These are phyloP conservation scores for Plectus sambesii DNA, from an alignment of 1,140 invertebrate genomes.

Conservation along the genomic window DNA sequence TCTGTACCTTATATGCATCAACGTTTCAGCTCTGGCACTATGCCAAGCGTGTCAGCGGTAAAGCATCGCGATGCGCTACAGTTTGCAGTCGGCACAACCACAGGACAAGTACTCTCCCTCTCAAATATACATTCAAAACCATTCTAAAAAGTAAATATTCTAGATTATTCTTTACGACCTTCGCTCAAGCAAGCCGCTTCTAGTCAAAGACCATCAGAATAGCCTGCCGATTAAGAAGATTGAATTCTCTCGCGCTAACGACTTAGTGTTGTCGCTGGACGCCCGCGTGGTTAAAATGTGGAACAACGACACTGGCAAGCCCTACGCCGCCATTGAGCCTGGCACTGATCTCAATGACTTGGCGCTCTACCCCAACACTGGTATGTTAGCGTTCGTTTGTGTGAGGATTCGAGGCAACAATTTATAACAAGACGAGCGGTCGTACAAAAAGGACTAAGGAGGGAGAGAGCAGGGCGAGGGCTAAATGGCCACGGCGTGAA, in stretches of 20 bases:
- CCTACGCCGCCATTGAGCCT: constrained; percentile 79
- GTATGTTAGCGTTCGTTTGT: no score
- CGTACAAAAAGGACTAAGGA: no score
- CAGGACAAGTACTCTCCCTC: constrained; percentile 70
- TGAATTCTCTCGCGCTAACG: constrained; percentile 60
- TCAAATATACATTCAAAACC: neutral
- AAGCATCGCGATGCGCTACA: constrained; percentile 59
- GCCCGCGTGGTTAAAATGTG: constrained; percentile 82
- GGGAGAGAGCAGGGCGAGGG: no score
- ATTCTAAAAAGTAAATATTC: no score
- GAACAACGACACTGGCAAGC: constrained; percentile 81
- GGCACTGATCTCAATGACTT: constrained; percentile 73
- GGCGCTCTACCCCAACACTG: constrained; percentile 72
- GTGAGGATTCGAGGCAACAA: no score
- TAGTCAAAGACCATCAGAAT: constrained; percentile 89
- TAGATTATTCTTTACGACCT: constrained; percentile 81
- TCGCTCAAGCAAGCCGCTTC: constrained; percentile 70
- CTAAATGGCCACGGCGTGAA: no score
- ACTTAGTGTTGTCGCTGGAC: constrained; percentile 82
- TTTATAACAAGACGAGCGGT: no score
- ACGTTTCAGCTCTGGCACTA: no score
- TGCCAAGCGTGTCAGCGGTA: no score
- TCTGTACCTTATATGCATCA: no score
- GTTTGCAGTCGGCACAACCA: constrained; percentile 78
- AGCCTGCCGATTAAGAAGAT: constrained; percentile 78